Percentiles rank a stretch among this genome's conserved stretches.
phyloP scores from a whole-genome alignment of 2,113 vertebrate species.

The Gobio gobio region DNA sequence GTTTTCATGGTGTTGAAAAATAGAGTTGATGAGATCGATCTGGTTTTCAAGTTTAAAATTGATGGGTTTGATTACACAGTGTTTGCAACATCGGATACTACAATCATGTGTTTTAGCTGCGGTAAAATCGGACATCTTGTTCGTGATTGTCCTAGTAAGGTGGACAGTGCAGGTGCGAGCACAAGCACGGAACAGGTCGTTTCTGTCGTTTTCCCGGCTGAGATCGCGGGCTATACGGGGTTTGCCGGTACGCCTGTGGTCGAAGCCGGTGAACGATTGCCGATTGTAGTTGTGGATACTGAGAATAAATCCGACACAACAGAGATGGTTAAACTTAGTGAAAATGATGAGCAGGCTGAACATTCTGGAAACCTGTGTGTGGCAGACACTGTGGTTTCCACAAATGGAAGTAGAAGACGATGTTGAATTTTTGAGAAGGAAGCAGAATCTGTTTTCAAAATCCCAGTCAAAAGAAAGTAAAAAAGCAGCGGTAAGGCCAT shows the following conservation, averaged over 20 bases:
- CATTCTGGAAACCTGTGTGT: background rate
- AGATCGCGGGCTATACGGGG: background rate
- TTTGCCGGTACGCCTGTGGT: background rate
- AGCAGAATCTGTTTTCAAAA: background rate
- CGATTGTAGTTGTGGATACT: background rate
- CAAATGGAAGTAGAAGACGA: background rate
- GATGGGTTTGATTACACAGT: background rate
- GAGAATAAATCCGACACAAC: background rate
- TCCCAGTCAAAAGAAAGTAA: background rate
- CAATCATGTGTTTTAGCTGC: constrained; percentile 1
- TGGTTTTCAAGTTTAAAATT: constrained; percentile 1
- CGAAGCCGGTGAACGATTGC: background rate
- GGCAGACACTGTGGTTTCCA: background rate
- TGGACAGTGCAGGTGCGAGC: background rate
- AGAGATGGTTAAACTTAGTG: background rate
- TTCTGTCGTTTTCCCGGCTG: background rate
- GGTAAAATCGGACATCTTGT: background rate
- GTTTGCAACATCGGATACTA: background rate
- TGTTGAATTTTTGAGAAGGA: background rate
- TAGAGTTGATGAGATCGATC: background rate
- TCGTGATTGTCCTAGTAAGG: background rate
- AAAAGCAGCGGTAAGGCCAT: background rate
- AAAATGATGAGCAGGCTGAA: background rate
- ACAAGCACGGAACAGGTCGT: background rate
- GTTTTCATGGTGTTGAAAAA: constrained; percentile 11